Evolutionary conservation across 1,140 invertebrate species (phyloP).

Genomic region (Orchesella cincta): DNA sequence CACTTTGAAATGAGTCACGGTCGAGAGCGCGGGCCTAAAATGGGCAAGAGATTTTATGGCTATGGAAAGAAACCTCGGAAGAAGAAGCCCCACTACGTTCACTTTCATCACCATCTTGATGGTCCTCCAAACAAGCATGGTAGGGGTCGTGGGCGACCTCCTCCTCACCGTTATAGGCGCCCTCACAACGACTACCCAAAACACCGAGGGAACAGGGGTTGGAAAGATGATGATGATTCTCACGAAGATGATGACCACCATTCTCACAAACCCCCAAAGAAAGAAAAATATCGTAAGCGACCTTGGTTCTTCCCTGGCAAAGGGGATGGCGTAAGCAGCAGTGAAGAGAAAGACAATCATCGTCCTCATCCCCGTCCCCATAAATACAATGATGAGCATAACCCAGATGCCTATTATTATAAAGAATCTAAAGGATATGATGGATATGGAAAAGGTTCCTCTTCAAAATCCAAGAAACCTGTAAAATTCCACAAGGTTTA

Average conservation of each 20-base stretch:
- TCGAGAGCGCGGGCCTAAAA: not conserved
- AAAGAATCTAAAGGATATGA: not conserved
- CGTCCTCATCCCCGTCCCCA: not conserved
- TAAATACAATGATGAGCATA: not conserved
- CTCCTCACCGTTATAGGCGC: no score
- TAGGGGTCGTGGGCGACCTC: not conserved
- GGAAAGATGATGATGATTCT: not conserved
- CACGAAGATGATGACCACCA: not conserved
- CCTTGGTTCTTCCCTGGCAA: not conserved
- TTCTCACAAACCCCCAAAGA: slow-evolving; percentile 1
- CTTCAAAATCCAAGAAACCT: not conserved
- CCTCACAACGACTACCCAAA: no score
- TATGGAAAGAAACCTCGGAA: no score
- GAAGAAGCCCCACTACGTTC: not conserved
- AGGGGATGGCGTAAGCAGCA: not conserved
- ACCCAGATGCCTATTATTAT: not conserved
- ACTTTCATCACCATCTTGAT: not conserved
- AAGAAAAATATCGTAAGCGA: no score
- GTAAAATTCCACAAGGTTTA: not conserved
- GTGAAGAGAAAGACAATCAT: not conserved
- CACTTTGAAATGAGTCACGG: not conserved
- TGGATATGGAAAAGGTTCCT: not conserved
- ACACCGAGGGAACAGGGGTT: no score
- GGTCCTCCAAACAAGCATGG: not conserved
- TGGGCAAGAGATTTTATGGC: not conserved